phyloP scores from a whole-genome alignment of 2,888 invertebrate species.

The Dryobota labecula region DNA sequence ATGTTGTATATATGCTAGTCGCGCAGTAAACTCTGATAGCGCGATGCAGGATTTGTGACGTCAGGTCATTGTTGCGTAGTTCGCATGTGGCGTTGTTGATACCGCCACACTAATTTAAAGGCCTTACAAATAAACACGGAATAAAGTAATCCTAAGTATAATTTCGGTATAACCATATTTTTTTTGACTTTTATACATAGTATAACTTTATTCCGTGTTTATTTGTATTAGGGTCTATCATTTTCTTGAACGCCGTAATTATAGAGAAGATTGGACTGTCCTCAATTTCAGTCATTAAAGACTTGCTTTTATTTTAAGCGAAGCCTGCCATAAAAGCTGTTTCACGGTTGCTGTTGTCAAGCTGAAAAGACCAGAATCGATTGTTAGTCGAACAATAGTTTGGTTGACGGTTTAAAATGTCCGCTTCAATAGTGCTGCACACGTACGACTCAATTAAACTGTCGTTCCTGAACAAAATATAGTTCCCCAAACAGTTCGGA shows the following conservation, averaged over 20 bases:
- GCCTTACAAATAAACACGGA: too few relatives aligned
- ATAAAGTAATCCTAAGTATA: too few relatives aligned
- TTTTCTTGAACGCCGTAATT: neutral
- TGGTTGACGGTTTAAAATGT: conserved; percentile 51
- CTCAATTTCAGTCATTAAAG: conserved; percentile 23
- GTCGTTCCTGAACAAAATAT: conserved; percentile 51
- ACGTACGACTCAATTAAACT: conserved; percentile 53
- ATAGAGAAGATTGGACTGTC: neutral
- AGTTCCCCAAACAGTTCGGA: conserved; percentile 36
- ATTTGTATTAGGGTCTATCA: too few relatives aligned
- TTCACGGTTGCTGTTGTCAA: conserved; percentile 14
- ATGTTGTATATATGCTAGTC: too few relatives aligned
- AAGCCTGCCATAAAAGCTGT: conserved; percentile 20
- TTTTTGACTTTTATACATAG: too few relatives aligned
- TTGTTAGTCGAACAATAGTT: conserved; percentile 56
- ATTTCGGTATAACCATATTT: too few relatives aligned
- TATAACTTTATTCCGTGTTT: too few relatives aligned
- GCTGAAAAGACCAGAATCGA: conserved; percentile 30
- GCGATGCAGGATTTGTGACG: too few relatives aligned
- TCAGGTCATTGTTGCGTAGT: too few relatives aligned
- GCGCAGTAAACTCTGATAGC: too few relatives aligned
- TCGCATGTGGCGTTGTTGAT: too few relatives aligned
- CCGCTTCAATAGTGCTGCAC: conserved; percentile 40
- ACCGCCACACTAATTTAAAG: too few relatives aligned
- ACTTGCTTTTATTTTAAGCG: conserved; percentile 16